Base-by-base conservation (phyloP, 2,113 vertebrate species). In the Pseudorhombus dupliciocellatus region DNA sequence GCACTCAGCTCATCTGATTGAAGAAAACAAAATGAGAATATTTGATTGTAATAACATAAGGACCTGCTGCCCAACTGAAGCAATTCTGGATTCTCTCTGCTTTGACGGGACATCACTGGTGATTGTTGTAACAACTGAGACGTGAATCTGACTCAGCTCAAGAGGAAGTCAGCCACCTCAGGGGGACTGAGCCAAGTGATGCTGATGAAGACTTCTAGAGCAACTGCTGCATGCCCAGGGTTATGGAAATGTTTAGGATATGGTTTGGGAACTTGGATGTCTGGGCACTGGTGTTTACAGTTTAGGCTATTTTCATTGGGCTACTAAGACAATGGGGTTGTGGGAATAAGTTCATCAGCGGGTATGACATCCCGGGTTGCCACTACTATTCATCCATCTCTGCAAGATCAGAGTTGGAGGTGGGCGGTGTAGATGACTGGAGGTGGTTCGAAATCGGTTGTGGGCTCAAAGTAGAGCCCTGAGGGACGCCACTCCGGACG, bases 281-380 rank as follows among this genome's bases (percentile, higher is more conserved):
- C 67, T 83, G 84, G 86, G 83, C 84, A 89, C 84, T 82, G 68
- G 74, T 74, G 76, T 87, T 75, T 75, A 44, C 62, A 81, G 82
- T 66, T 71, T 66, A 76, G 70, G 37, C 66, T 72, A 60, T 83
- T 73, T 70, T 78, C 37, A 30, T 53, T 70, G 67, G 64, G 77
- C 79, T 87, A 70, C 66, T 84, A 80, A 86, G 80, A 88, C 76
- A 81, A 55, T 20, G 22, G 73, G 57, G 48, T 53, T 37, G 31
- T 15, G 16, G 28, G 34, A 24, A 31, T 37, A 57, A 53, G 68
- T 51, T 53, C 60, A 82, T 63, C 30, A 61, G 30, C 3, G 58
- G 54, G 16, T 7, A 61, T 65, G 70, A 74, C 61, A 70, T 65
- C 77, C 63, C 37, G n/a, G 57, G 52, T 75, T 73, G 66, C 59